phyloP scores from a whole-genome alignment of 2,797 vertebrate species.

The Trematomus bernacchii region DNA sequence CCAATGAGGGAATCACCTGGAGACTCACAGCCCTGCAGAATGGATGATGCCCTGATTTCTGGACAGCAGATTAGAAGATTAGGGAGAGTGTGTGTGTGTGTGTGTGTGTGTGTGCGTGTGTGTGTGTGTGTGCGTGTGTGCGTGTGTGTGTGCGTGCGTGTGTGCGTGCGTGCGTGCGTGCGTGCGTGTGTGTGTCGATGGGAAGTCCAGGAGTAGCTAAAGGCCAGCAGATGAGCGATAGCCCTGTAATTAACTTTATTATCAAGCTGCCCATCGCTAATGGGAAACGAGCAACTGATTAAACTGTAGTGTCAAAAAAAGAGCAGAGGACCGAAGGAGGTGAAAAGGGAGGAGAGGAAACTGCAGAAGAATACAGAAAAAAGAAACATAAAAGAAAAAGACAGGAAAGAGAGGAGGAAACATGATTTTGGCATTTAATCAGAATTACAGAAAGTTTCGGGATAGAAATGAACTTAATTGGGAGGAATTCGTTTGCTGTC shows the following conservation, averaged over 20 bases:
- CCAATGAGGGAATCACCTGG: slow-evolving; percentile 23
- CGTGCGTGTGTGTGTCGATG: slow-evolving; percentile 39
- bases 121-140: no score
- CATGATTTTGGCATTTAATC: no score
- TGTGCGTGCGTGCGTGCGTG: no score
- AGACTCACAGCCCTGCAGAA: slow-evolving; percentile 54
- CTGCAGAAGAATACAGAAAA: not conserved
- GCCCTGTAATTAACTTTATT: slow-evolving; percentile 69
- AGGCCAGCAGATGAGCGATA: slow-evolving; percentile 61
- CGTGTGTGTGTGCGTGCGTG: no score
- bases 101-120: no score
- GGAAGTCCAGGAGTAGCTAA: slow-evolving; percentile 50
- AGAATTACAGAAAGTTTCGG: no score
- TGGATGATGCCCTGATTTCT: slow-evolving; percentile 48
- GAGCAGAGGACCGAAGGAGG: not conserved
- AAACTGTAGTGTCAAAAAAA: slow-evolving; percentile 37
- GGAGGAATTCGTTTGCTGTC: no score
- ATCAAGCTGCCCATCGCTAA: slow-evolving; percentile 61
- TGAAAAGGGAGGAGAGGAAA: not conserved
- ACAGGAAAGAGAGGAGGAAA: not conserved
- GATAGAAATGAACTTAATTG: no score
- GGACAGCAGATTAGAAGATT: slow-evolving; percentile 36
- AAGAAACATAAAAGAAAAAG: not conserved
- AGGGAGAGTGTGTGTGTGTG: slow-evolving; percentile 14
- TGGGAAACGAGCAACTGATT: slow-evolving; percentile 48